Base-by-base conservation (phyloP, 1,140 invertebrate species). In the Brachionus manjavacas region DNA sequence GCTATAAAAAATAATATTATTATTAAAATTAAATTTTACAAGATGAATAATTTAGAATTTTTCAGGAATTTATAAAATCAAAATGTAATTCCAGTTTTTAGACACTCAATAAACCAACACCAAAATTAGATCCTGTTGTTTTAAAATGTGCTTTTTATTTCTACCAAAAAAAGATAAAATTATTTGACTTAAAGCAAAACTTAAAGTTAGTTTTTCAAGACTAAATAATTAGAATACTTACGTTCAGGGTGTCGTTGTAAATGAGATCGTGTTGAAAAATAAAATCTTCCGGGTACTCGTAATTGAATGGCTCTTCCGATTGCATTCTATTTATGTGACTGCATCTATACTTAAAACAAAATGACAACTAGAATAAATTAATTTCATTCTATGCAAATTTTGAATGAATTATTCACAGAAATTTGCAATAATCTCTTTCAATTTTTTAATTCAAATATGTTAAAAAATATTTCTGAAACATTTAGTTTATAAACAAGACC, bases 191-290 rank as follows among this genome's bases (percentile, higher is more conserved):
- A 6, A 35, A 7, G 7, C 6, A 35, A 35, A 35, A 35, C 4
- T 35, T 7, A 35, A 35, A 12, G 16, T 52, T 52, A 16, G 16
- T 52, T 52, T 6, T 52, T 52, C 2, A 60, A 20, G 16, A 0
- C 20, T 8, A 20, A 16, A 23, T 25, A 72, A 41, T 23, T 41
- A 11, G n/a, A 41, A 68, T 35, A 20, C 43, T 76, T 76, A 76
- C 72, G 11, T 20, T 76, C 9, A 49, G 16, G 8, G 41, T 76
- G 14, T 76, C 72, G 20, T 76, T 43, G 46, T 76, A 49, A n/a
- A 49, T 25, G 9, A 76, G 46, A 49, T 76, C 72, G 46, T 76
- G 72, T 49, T 76, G 39, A 49, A 76, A 76, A 14, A 76, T 49
- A 49, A 76, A 76, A 23, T 76, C 72, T 28, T 76, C 72, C 7